Conservation (phyloP, 1,140 invertebrate species). For the Periplaneta americana region DNA sequence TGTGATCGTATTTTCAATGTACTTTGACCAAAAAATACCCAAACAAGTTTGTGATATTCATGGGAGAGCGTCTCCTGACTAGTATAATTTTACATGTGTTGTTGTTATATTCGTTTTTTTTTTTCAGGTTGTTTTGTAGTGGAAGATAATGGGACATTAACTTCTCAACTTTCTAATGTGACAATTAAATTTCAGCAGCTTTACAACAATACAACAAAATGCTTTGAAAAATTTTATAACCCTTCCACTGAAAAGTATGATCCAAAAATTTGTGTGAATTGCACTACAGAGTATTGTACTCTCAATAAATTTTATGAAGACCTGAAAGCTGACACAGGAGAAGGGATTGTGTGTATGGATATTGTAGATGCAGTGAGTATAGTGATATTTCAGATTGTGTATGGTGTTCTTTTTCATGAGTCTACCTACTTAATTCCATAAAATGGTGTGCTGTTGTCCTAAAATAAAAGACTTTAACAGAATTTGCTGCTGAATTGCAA, state of each 20-base stretch:
- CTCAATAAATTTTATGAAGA: background rate
- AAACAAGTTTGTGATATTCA: no score
- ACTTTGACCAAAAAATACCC: no score
- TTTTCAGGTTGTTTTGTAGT: background rate
- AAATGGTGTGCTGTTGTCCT: no score
- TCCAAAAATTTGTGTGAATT: background rate
- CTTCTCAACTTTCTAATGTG: background rate
- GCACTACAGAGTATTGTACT: background rate
- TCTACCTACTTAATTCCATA: no score
- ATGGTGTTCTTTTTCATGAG: no score
- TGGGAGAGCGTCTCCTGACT: no score
- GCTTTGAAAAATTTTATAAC: background rate
- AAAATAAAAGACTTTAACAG: no score
- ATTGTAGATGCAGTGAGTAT: background rate
- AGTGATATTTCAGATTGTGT: background rate
- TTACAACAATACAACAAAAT: background rate
- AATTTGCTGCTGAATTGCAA: no score
- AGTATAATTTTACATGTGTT: no score
- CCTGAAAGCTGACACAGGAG: background rate
- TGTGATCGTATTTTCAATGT: no score
- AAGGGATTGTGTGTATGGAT: background rate
- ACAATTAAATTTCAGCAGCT: background rate
- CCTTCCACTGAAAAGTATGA: background rate
- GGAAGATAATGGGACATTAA: background rate
- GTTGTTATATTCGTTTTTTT: no score